These are phyloP conservation scores for Adelphocoris suturalis DNA, from an alignment of 2,888 invertebrate genomes.

Conservation along the genomic window DNA sequence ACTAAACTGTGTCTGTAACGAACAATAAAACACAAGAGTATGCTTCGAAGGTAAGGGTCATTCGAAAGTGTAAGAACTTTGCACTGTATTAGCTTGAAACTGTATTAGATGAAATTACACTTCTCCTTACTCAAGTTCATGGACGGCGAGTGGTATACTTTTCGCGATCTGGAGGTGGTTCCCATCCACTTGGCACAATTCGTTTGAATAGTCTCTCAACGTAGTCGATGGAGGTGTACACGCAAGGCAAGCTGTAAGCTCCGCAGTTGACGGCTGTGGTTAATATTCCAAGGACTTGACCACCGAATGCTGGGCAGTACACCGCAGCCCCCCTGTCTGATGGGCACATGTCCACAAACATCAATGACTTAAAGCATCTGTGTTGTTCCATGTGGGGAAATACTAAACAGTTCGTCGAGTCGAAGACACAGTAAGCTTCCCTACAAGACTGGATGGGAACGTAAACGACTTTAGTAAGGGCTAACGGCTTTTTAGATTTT, in stretches of 20 bases:
- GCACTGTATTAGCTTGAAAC: too few species aligned
- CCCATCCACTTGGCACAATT: background rate
- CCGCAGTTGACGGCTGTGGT: background rate
- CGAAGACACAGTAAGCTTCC: background rate
- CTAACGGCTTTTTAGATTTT: background rate
- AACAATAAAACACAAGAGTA: too few species aligned
- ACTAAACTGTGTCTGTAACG: too few species aligned
- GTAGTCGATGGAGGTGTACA: background rate
- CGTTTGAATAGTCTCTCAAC: background rate
- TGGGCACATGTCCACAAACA: background rate
- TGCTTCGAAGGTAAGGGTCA: too few species aligned
- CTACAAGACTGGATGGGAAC: background rate
- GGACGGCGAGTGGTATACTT: background rate
- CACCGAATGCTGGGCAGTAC: background rate
- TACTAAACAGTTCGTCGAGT: background rate
- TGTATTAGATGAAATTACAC: too few species aligned
- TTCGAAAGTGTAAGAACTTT: too few species aligned
- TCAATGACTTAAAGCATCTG: background rate
- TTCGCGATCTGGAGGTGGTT: background rate
- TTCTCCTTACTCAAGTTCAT: background rate
- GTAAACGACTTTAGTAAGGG: background rate
- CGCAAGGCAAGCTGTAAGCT: background rate
- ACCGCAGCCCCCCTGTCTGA: background rate
- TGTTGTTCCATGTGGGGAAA: background rate
- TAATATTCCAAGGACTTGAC: background rate